Evolutionary conservation across 2,113 vertebrate genomes (phyloP), one percentile per base, ranked within the genome.

Genomic region (Leucopternis melanops): DNA sequence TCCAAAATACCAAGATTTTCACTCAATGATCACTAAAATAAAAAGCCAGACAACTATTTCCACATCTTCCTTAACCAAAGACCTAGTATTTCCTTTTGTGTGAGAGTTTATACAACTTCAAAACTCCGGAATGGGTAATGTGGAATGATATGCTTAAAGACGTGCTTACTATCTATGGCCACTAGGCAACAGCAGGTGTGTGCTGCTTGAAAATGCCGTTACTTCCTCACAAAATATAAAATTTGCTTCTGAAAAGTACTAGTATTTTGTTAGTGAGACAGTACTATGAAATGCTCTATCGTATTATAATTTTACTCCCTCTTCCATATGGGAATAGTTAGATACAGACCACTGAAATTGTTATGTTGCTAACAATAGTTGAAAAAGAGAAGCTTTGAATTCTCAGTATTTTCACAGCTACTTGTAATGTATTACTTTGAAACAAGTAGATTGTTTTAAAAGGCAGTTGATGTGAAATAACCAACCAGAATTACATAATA

Each of bases 91-190:
- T 79, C 8, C 4, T 74, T 50, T 88, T 7, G 1, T 59, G 5
- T 85, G 27, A 73, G 57, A 54, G 13, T 2, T 62, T 55, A 22
- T 40, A 58, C 29, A 2, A 12, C 5, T 45, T 79, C 34, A 59
- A 21, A 82, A 25, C 3, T 67, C 50, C 74, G 16, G 11, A 70
- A 44, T 34, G 59, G 9, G 8, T 10, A 54, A 5, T 34, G 9
- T 22, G 84, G 50, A 67, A 58, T 10, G 1, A 22, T 26, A 23
- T 12, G 3, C 26, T 73, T 22, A 71, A 79, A 74, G 10, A 44
- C 3, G 1, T 0, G 0, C 13, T 86, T 69, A 19, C 49, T 84
- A 8, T 16, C 13, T 65, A 2, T 18, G 8, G 4, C 14, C 62
- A 36, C 17, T 18, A 42, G 54, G 52, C 6, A 86, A 65, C 7